Evolutionary conservation across 2,888 invertebrate species (phyloP), one percentile per base, ranked within the genome.

Genomic region (Heliconius erato): DNA sequence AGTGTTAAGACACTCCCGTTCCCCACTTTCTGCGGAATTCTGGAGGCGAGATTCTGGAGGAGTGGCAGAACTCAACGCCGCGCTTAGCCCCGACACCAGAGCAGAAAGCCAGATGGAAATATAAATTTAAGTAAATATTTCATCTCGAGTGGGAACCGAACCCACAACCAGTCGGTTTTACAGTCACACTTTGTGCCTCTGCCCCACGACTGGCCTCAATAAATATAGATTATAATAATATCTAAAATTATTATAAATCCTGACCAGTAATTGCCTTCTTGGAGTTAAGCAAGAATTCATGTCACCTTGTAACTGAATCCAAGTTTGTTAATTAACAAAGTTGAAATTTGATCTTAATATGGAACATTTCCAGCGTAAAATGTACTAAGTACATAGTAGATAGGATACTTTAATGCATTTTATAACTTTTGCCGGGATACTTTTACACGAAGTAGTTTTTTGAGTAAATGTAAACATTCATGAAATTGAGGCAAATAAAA

Each of bases 321-420:
- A 77, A 82, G 80, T 82, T 82, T 80, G 72, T 77, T 82, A 80
- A 82, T 82, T 82, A 82, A 78, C 69, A 59, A 79, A 80, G 82
- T 82, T 82, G 82, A 65, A 82, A 80, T 80, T 82, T 71, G 80
- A 78, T 80, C 80, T 77, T 82, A 82, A 82, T 82, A 71, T 28
- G 80, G 80, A 35, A 49, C 78, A 67, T 63, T 76, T 35, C 16
- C 40, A 35, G 14, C 76, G 59, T 35, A n/a, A 63, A 76, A 35
- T 74, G 35, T 40, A 32, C 35, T 26, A 19, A 44, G 44, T 26
- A 44, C 26, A 72, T 49, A 44, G 26, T 49, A 49, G 26, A 49
- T 49, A 26, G 2, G 76, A 76, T n/a, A 59, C n/a, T 59, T 74
- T 74, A 74, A 26, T 49, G 9, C 74, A 74, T 49, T 71, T 44